A percentile compares a stretch with the other conserved stretches of the same genome.
phyloP scores from a whole-genome alignment of 1,140 invertebrate genomes.

The Drosophila ercepeae region DNA sequence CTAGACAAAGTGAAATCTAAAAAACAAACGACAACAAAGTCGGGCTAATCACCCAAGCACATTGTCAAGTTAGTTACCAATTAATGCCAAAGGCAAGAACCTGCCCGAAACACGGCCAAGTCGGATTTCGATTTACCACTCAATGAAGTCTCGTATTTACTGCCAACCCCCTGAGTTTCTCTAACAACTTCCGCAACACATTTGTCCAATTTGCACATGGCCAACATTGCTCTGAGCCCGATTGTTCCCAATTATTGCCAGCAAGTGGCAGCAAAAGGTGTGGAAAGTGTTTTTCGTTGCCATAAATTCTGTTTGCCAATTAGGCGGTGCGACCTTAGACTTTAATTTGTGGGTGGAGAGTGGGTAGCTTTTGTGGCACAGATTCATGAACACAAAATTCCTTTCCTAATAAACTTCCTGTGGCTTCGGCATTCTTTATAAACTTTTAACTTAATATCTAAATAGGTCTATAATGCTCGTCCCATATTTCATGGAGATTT shows the following conservation, averaged over 20 bases:
- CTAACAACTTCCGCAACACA: slow-evolving; percentile 77
- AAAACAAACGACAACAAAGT: background rate
- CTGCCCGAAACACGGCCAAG: slow-evolving; percentile 24
- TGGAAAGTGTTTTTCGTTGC: slow-evolving; percentile 69
- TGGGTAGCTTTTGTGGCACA: background rate
- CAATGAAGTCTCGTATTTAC: slow-evolving; percentile 19
- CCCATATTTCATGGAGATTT: slow-evolving; percentile 29
- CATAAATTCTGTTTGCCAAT: slow-evolving; percentile 70
- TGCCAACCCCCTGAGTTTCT: background rate
- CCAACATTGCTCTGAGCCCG: slow-evolving; percentile 51
- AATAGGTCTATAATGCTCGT: background rate
- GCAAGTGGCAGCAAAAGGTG: slow-evolving; percentile 58
- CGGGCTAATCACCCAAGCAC: slow-evolving; percentile 27
- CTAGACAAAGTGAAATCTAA: slow-evolving; percentile 20
- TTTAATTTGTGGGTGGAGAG: slow-evolving; percentile 49
- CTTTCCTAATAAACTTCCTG: no score
- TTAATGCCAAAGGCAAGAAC: slow-evolving; percentile 36
- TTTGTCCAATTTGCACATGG: slow-evolving; percentile 73
- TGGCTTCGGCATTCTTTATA: background rate
- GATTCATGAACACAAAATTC: background rate
- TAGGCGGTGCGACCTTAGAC: slow-evolving; percentile 38
- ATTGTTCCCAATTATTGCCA: slow-evolving; percentile 76
- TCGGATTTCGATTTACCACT: slow-evolving; percentile 27
- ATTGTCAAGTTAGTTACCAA: slow-evolving; percentile 41
- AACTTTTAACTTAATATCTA: slow-evolving; percentile 11